These are phyloP conservation scores for Endomychus coccineus DNA, from an alignment of 2,888 invertebrate species.

Conservation along the genomic window DNA sequence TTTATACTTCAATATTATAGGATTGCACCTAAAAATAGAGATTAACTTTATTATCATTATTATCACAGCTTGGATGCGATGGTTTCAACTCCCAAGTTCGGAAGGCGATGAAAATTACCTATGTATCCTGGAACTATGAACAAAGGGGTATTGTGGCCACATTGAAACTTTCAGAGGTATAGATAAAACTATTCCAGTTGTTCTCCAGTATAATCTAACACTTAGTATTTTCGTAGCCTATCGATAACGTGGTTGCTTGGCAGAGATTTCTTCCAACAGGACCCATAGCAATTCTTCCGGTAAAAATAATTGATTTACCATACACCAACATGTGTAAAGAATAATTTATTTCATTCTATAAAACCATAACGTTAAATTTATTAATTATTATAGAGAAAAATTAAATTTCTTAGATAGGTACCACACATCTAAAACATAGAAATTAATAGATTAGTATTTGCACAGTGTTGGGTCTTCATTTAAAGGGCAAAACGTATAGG, in stretches of 20 bases:
- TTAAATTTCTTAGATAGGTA: too few relatives aligned
- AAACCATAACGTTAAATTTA: too few relatives aligned
- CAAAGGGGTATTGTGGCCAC: conserved; percentile 93
- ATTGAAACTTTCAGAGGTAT: conserved; percentile 70
- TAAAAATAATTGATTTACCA: too few relatives aligned
- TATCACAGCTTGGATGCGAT: conserved; percentile 82
- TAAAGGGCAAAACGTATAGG: background rate
- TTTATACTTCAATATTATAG: too few relatives aligned
- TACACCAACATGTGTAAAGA: too few relatives aligned
- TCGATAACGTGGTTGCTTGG: conserved; percentile 86
- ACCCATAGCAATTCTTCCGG: conserved; percentile 86
- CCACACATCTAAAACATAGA: too few relatives aligned
- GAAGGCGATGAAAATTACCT: conserved; percentile 70
- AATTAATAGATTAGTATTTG: too few relatives aligned
- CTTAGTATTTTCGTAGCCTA: conserved; percentile 45
- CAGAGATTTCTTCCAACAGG: conserved; percentile 91
- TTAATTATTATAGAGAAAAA: too few relatives aligned
- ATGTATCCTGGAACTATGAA: conserved; percentile 76
- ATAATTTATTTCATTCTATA: too few relatives aligned
- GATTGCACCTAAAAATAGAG: background rate
- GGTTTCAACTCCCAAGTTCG: conserved; percentile 86
- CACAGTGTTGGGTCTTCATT: too few relatives aligned
- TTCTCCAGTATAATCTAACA: background rate
- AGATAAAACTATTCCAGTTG: too few relatives aligned
- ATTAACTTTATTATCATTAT: conserved; percentile 8